Base-by-base conservation (phyloP, 1,140 invertebrate genomes). In the Megathymus violae region DNA sequence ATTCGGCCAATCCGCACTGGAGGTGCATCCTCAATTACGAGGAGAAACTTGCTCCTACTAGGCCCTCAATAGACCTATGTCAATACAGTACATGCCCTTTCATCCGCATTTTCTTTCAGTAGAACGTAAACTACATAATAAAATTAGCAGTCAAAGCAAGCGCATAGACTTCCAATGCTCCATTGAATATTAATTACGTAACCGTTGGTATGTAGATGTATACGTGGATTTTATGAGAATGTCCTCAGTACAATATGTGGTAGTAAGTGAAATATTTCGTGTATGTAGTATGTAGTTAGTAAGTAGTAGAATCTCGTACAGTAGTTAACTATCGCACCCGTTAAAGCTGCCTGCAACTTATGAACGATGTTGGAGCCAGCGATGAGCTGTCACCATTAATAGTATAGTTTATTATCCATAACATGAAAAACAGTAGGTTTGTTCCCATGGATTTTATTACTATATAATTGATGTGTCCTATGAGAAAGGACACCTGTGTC, bases 401-500 rank as follows among this genome's bases (percentile, higher is more conserved):
- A n/a, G n/a, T n/a, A n/a, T n/a, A 2, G 5, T 22, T 22, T 22
- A 2, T 22, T 3, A 22, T 5, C 19, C 19, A 22, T 5, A 22
- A 22, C 19, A 3, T 5, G 2, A 22, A 22, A 3, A 22, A 22
- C 19, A 22, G 19, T 13, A 43, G 46, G 34, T 65, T 43, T 17
- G 16, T 59, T 44, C 4, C 31, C 44, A 64, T 47, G 15, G 25
- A 58, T 15, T 17, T 38, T 54, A 40, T 47, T 15, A 19, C 1
- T 38, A n/a, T 22, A 19, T 48, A 16, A 11, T 10, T 58, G 14
- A 47, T 16, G 36, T 19, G 31, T 22, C 16, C 27, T 50, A 43
- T 17, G 62, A 27, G 52, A 66, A 66, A 17, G 41, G 31, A 41
- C 58, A 61, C 60, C 31, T 66, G 64, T 25, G 27, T n/a, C 9